A percentile compares a stretch with the other conserved stretches of the same genome.
phyloP scores from a whole-genome alignment of 1,140 invertebrate genomes.

The Meloidogyne floridensis region DNA sequence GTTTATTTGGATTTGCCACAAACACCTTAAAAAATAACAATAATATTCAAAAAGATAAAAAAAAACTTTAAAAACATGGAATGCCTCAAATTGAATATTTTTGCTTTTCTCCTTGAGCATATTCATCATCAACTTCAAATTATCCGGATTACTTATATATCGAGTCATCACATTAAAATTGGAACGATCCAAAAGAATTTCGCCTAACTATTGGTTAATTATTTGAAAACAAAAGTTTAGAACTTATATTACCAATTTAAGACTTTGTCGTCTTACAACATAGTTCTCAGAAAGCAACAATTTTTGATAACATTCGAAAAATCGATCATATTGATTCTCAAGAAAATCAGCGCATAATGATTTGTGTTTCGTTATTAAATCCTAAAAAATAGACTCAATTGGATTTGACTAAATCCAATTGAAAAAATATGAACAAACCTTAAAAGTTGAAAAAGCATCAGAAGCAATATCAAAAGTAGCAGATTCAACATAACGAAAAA shows the following conservation, averaged over 20 bases:
- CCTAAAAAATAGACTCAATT: conserved; percentile 73
- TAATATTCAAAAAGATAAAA: not conserved
- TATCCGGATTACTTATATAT: conserved; percentile 98
- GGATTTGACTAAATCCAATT: not conserved
- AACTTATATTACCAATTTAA: conserved; percentile 20
- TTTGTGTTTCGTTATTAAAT: conserved; percentile 97
- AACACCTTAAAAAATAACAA: conserved; percentile 78
- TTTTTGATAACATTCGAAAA: conserved; percentile 92
- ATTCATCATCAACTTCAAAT: conserved; percentile 99
- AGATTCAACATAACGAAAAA: conserved; percentile 98
- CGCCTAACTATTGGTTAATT: conserved; percentile 78
- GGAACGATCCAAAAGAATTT: conserved; percentile 93
- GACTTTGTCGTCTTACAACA: conserved; percentile 84
- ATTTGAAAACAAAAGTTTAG: conserved; percentile 18
- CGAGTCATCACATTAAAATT: conserved; percentile 98
- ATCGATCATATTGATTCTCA: conserved; percentile 96
- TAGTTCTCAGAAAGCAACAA: conserved; percentile 98
- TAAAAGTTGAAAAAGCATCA: conserved; percentile 99
- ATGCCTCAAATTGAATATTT: conserved; percentile 99
- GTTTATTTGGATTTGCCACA: conserved; percentile 99
- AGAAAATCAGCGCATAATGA: conserved; percentile 95
- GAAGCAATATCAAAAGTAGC: conserved; percentile 99
- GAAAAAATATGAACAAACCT: conserved; percentile 72
- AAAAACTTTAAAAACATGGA: conserved; percentile 98
- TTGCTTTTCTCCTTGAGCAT: conserved; percentile 98